phyloP scores from a whole-genome alignment of 64 coral and sea anemone species.

The Montipora capricornis region DNA sequence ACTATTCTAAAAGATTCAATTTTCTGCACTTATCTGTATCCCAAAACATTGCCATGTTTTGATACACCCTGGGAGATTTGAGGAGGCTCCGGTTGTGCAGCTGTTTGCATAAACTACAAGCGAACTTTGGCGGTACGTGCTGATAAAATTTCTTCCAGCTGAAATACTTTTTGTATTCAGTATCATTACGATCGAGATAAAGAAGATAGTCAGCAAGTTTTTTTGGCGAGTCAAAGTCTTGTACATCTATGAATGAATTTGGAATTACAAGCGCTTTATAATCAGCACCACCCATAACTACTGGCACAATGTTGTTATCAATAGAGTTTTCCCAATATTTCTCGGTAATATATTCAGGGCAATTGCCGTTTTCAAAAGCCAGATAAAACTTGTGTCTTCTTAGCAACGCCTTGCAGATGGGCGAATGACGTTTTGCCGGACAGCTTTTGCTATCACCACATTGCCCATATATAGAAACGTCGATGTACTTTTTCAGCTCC shows the following conservation, averaged over 20 bases:
- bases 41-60: slow-evolving; percentile 45
- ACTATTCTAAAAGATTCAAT: neutral
- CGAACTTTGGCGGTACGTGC: slow-evolving; percentile 37
- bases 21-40: slow-evolving; percentile 8
- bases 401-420: slow-evolving; percentile 39
- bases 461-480: slow-evolving; percentile 59
- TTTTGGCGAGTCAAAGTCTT: slow-evolving; percentile 67
- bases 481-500: slow-evolving; percentile 39
- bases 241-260: slow-evolving; percentile 77
- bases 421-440: neutral
- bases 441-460: slow-evolving; percentile 12
- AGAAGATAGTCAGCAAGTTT: slow-evolving; percentile 63
- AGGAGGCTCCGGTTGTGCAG: slow-evolving; percentile 48
- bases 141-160: slow-evolving; percentile 59
- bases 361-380: slow-evolving; percentile 81
- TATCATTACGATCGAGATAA: slow-evolving; percentile 57
- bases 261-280: slow-evolving; percentile 69
- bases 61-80: slow-evolving; percentile 5
- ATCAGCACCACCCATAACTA: slow-evolving; percentile 69
- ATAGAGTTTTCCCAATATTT: slow-evolving; percentile 84
- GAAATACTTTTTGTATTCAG: slow-evolving; percentile 70
- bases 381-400: slow-evolving; percentile 81
- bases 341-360: slow-evolving; percentile 76
- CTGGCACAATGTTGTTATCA: slow-evolving; percentile 57
- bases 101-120: slow-evolving; percentile 63